A percentile compares a stretch with the other conserved stretches of the same genome.
Conservation (phyloP, 92 coral and sea anemone species). For the Hydrozoanthus gracilis region DNA sequence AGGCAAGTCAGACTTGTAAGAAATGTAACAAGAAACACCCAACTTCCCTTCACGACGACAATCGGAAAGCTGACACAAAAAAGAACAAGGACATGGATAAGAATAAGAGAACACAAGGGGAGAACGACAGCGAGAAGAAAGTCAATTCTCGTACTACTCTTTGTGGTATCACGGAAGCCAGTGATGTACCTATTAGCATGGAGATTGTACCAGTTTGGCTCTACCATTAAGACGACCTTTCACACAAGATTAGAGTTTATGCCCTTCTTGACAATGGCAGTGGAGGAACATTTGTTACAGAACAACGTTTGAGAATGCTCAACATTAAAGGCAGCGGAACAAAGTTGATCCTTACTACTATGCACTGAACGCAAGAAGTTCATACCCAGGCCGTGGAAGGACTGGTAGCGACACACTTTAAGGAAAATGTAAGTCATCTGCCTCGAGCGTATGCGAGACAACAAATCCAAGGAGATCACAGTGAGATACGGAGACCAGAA, state of each 20-base stretch:
- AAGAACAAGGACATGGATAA: slow-evolving; percentile 17
- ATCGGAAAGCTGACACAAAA: slow-evolving; percentile 46
- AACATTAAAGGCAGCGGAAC: slow-evolving; percentile 61
- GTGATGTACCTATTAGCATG: slow-evolving; percentile 67
- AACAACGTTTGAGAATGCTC: slow-evolving; percentile 52
- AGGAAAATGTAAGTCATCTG: not conserved
- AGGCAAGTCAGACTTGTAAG: slow-evolving; percentile 44
- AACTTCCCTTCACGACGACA: slow-evolving; percentile 67
- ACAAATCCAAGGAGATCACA: slow-evolving; percentile 64
- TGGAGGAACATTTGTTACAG: slow-evolving; percentile 70
- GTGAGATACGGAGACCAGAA: slow-evolving; percentile 65
- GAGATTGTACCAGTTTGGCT: slow-evolving; percentile 70
- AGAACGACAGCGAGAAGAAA: slow-evolving; percentile 13
- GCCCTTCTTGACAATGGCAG: slow-evolving; percentile 75
- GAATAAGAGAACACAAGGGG: not conserved
- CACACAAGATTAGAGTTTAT: slow-evolving; percentile 60
- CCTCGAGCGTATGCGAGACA: slow-evolving; percentile 60
- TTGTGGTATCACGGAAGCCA: slow-evolving; percentile 68
- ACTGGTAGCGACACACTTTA: slow-evolving; percentile 32
- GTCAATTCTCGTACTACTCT: slow-evolving; percentile 49
- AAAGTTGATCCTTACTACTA: slow-evolving; percentile 54
- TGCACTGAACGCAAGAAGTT: slow-evolving; percentile 63
- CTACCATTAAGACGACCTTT: slow-evolving; percentile 57
- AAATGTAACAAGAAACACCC: slow-evolving; percentile 74
- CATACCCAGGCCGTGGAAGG: slow-evolving; percentile 51